A percentile compares a stretch with the other conserved stretches of the same genome.
Evolutionary conservation across 2,113 vertebrate species (phyloP).

Genomic region (Actinemys pallida): DNA sequence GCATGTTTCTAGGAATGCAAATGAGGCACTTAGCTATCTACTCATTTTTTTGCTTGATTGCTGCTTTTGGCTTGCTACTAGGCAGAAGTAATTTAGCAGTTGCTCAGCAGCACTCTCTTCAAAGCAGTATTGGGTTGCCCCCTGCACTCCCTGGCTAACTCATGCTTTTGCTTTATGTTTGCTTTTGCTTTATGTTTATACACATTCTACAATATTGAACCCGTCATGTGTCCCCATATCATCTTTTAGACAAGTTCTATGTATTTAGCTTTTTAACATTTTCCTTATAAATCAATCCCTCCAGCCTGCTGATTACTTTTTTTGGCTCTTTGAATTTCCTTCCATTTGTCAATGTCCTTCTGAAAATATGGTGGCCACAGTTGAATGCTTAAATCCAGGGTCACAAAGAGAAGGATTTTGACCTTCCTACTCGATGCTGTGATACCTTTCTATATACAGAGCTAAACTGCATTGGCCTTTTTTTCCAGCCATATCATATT

Average conservation of each 20-base stretch:
- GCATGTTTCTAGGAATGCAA: not conserved
- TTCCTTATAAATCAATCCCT: conserved; percentile 24
- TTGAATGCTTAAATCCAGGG: conserved; percentile 19
- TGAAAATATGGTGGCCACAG: not conserved
- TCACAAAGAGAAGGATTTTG: not conserved
- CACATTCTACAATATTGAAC: not conserved
- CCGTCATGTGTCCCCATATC: not conserved
- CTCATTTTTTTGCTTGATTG: not conserved
- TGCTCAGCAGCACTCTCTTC: conserved; percentile 6
- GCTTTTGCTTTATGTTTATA: not conserved
- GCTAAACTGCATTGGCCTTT: not conserved
- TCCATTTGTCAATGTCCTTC: conserved; percentile 11
- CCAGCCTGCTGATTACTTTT: not conserved
- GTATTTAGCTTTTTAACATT: accelerated
- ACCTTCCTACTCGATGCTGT: not conserved
- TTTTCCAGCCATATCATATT: not conserved
- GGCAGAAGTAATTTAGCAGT: not conserved
- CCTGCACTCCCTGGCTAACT: not conserved
- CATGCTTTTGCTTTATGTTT: not conserved
- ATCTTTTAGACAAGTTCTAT: conserved; percentile 10
- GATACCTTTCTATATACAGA: not conserved
- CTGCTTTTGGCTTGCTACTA: not conserved
- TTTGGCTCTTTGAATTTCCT: conserved; percentile 14
- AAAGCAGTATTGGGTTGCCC: not conserved
- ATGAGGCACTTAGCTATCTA: not conserved